A percentile compares a stretch with the other conserved stretches of the same genome.
Evolutionary conservation across 2,113 vertebrate species (phyloP).

Genomic region (Silurus glanis): DNA sequence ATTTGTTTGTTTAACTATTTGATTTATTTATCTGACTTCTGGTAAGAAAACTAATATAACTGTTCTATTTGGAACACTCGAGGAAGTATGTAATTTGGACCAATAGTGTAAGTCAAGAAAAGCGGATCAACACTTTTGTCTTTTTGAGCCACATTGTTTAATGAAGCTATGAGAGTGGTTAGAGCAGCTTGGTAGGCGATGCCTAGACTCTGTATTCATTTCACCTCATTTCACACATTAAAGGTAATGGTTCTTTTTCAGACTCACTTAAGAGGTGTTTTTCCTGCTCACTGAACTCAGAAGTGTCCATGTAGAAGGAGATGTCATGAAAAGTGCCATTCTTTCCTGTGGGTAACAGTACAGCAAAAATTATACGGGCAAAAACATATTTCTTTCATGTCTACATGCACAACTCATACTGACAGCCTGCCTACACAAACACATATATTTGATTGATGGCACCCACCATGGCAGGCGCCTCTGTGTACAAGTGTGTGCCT

Average conservation of each 20-base stretch:
- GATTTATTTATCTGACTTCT: too few relatives aligned
- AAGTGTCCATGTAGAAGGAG: slow-evolving; percentile 68
- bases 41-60: not conserved
- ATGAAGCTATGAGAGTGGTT: not conserved
- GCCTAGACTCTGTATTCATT: slow-evolving; percentile 1
- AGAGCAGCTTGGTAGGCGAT: not conserved
- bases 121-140: not conserved
- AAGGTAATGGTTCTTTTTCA: not conserved
- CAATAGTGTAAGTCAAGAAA: not conserved
- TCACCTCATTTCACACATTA: slow-evolving; percentile 4
- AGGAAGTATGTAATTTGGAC: not conserved
- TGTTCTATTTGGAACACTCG: not conserved
- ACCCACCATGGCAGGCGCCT: too few relatives aligned
- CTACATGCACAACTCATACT: not conserved
- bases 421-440: not conserved
- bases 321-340: slow-evolving; percentile 66
- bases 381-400: not conserved
- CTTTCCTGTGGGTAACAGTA: slow-evolving; percentile 63
- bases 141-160: not conserved
- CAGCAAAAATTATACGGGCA: slow-evolving; percentile 30
- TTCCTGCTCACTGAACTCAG: slow-evolving; percentile 65
- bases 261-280: slow-evolving; percentile 72
- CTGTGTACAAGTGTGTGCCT: too few relatives aligned
- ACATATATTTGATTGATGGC: not conserved
- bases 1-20: too few relatives aligned